phyloP scores from a whole-genome alignment of 2,888 invertebrate genomes.

The Mesorhabditis sp. region DNA sequence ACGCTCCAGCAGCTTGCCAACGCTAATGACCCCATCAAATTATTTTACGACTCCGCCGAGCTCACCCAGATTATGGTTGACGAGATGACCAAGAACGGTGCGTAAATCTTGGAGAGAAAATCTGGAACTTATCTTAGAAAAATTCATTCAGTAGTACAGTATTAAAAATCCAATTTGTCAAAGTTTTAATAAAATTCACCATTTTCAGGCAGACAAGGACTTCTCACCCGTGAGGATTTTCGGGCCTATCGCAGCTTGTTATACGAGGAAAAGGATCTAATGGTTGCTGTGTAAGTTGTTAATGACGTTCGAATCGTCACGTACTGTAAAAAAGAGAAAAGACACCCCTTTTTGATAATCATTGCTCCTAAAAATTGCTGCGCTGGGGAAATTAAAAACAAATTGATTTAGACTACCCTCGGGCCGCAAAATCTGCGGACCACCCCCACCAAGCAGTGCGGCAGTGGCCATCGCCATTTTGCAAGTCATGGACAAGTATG shows the following conservation, averaged over 20 bases:
- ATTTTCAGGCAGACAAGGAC: conserved; percentile 27
- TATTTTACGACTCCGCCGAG: conserved; percentile 31
- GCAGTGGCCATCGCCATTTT: conserved; percentile 75
- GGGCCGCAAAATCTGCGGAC: conserved; percentile 71
- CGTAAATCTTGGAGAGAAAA: not conserved
- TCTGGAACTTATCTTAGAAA: not conserved
- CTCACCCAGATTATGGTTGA: conserved; percentile 33
- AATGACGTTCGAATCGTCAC: not conserved
- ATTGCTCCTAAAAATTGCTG: not conserved
- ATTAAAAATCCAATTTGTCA: too few relatives aligned
- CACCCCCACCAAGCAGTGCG: conserved; percentile 83
- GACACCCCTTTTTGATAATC: not conserved
- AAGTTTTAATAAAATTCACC: too few relatives aligned
- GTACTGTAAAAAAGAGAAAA: not conserved
- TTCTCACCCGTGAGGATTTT: conserved; percentile 39
- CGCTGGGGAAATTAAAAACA: too few relatives aligned
- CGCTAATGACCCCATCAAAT: conserved; percentile 28
- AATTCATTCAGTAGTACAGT: too few relatives aligned
- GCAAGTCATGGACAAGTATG: conserved; percentile 69
- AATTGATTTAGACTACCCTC: conserved; percentile 17
- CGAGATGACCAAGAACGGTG: conserved; percentile 37
- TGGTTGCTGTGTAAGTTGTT: conserved; percentile 10
- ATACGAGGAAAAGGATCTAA: conserved; percentile 28
- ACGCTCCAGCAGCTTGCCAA: conserved; percentile 30
- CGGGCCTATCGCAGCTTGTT: conserved; percentile 28